These are phyloP conservation scores for Rhinichthys klamathensis DNA, from an alignment of 2,113 vertebrate genomes.

Conservation along the genomic window DNA sequence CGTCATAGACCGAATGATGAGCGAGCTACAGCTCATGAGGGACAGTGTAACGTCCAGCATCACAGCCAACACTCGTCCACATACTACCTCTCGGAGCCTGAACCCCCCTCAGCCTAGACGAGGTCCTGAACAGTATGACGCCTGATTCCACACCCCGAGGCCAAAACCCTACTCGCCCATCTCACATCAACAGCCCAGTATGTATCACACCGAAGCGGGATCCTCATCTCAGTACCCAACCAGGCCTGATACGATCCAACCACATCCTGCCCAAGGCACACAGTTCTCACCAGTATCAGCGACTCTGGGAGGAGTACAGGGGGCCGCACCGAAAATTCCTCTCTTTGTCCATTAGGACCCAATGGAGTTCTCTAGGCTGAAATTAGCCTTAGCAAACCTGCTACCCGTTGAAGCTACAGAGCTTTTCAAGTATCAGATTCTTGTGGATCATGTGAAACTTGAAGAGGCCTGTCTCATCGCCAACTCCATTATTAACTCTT, in stretches of 20 bases:
- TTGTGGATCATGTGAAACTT: too few species aligned
- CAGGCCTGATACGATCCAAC: background rate
- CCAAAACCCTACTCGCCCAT: background rate
- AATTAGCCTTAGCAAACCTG: too few species aligned
- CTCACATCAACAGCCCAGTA: background rate
- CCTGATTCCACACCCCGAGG: background rate
- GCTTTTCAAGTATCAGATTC: too few species aligned
- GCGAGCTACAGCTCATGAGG: background rate
- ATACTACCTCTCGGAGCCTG: background rate
- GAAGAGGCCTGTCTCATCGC: too few species aligned
- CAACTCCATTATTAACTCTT: too few species aligned
- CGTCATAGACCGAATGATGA: background rate
- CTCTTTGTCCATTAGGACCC: too few species aligned
- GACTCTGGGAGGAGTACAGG: too few species aligned
- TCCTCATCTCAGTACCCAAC: background rate
- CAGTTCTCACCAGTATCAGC: too few species aligned
- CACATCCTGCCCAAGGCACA: too few species aligned
- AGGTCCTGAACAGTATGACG: background rate
- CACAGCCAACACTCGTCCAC: background rate
- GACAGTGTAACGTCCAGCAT: background rate
- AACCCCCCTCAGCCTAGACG: background rate
- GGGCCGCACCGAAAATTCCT: too few species aligned
- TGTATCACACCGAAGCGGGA: background rate
- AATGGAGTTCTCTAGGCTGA: too few species aligned
- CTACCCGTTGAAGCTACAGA: too few species aligned